Base-by-base conservation (phyloP, 2,113 vertebrate genomes). In the Saguinus imperator region DNA sequence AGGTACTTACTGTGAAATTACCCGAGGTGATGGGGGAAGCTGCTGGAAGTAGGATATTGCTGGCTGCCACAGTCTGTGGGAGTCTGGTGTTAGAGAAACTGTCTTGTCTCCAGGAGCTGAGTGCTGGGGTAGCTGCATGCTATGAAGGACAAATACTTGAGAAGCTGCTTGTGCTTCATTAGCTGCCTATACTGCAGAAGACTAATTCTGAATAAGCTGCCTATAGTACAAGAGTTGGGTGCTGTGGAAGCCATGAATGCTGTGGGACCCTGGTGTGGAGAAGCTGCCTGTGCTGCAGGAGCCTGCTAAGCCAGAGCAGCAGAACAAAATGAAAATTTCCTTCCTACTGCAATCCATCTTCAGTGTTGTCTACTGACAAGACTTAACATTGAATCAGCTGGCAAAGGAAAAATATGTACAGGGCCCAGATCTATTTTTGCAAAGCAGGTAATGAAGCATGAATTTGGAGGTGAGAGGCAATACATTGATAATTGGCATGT, bases 381-480 rank as follows among this genome's bases (percentile, higher is more conserved):
- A 10, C 32, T 45, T 66, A 27, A 45, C 58, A 20, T 18, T 4
- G 27, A 48, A 35, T 23, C 29, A 72, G 18, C 20, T 21, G 10
- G 32, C 18, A 72, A 64, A 29, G 64, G 13, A 45, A 73, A 86
- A 52, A 10, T 20, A 32, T 12, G 11, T 21, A 45, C 52, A 93
- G 92, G 87, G 68, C 25, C 57, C 83, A 79, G 83, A 55, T 58
- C 27, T 66, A 32, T 23, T 52, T 96, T 86, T 61, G 21, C 23
- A 52, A 16, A 89, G 64, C 57, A 40, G 73, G 25, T 21, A 40
- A 18, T 91, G 75, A 83, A 94, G 87, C 79, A 13, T 91, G n/a
- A 66, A 48, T 89, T 55, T 91, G 23, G 72, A 86, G 14, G 9
- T 11, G 17, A 79, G 72, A 57, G 27, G 27, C 37, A 52, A 76